Evolutionary conservation across 2,888 invertebrate species (phyloP).

Genomic region (Auanema sp.): DNA sequence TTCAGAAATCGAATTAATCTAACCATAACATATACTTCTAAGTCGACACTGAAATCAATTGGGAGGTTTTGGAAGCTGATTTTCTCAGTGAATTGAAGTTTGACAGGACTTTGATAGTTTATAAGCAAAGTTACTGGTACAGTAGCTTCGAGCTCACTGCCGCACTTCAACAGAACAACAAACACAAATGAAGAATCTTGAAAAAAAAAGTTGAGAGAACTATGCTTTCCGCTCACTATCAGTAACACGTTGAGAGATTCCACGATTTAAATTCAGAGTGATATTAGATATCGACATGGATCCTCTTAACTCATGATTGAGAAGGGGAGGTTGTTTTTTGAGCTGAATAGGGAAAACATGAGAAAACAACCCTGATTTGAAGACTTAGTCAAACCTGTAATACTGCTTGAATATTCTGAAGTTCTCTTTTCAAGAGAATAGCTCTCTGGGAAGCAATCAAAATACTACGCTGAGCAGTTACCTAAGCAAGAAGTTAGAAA

Average conservation of each 20-base stretch:
- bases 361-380: too few species aligned
- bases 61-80: constrained; percentile 44
- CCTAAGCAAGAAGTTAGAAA: constrained; percentile 9
- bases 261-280: constrained; percentile 28
- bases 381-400: neutral
- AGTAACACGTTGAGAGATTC: too few species aligned
- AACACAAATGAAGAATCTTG: constrained; percentile 43
- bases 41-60: constrained; percentile 37
- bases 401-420: constrained; percentile 29
- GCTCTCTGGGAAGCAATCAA: constrained; percentile 36
- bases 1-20: neutral
- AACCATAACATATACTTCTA: constrained; percentile 51
- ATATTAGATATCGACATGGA: constrained; percentile 38
- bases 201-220: constrained; percentile 1
- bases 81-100: constrained; percentile 37
- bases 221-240: neutral
- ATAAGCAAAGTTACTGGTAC: constrained; percentile 43
- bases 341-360: constrained; percentile 7
- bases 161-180: constrained; percentile 42
- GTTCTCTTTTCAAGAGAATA: constrained; percentile 30
- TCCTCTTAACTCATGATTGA: constrained; percentile 35
- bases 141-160: constrained; percentile 45
- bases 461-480: constrained; percentile 33
- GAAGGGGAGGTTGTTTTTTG: constrained; percentile 37
- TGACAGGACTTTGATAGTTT: constrained; percentile 32